Evolutionary conservation across 2,888 invertebrate species (phyloP).

Genomic region (Apodemia hepburni): DNA sequence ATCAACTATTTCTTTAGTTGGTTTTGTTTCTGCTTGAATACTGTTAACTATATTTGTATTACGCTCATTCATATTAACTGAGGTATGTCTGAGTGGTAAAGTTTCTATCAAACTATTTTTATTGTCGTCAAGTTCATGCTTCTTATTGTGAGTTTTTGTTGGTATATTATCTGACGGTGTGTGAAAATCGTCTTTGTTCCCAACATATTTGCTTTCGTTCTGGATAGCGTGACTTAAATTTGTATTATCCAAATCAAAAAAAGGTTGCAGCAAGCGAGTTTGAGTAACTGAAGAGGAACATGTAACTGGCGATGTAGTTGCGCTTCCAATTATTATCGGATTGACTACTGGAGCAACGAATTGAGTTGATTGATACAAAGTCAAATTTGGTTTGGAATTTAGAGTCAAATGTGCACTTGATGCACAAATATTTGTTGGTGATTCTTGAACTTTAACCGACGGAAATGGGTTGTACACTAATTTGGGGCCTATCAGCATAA

Average conservation of each 20-base stretch:
- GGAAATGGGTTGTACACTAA: slow-evolving; percentile 46
- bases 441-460: slow-evolving; percentile 36
- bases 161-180: neutral
- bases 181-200: neutral
- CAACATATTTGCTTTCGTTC: neutral
- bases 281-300: slow-evolving; percentile 4
- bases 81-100: too few relatives aligned
- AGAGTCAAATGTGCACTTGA: neutral
- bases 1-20: too few relatives aligned
- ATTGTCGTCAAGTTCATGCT: neutral
- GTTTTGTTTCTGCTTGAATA: too few relatives aligned
- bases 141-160: neutral
- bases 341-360: slow-evolving; percentile 43
- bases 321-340: slow-evolving; percentile 45
- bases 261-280: neutral
- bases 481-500: slow-evolving; percentile 48
- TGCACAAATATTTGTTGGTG: slow-evolving; percentile 6
- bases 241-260: neutral
- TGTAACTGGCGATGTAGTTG: slow-evolving; percentile 34
- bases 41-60: too few relatives aligned
- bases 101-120: neutral
- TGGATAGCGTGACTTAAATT: neutral
- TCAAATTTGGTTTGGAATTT: slow-evolving; percentile 38
- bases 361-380: slow-evolving; percentile 46
- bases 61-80: too few relatives aligned